phyloP scores from a whole-genome alignment of 1,140 invertebrate genomes.

The Aphaenogaster ashmeadi region DNA sequence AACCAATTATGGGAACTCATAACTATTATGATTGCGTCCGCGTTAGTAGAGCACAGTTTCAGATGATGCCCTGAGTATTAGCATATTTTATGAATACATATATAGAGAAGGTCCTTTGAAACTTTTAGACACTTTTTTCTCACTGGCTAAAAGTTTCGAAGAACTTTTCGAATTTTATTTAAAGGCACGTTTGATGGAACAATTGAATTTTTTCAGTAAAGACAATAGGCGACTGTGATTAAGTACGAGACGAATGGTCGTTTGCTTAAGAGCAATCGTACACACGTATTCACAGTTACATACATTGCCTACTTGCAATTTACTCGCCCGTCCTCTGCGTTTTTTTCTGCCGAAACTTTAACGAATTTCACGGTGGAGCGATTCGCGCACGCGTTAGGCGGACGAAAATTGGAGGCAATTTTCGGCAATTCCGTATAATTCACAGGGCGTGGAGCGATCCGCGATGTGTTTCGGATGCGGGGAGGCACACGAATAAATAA shows the following conservation, averaged over 20 bases:
- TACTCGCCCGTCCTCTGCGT: background rate
- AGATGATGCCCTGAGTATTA: background rate
- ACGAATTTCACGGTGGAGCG: slow-evolving; percentile 8
- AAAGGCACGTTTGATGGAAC: background rate
- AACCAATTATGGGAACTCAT: background rate
- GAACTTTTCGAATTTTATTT: background rate
- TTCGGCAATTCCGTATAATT: slow-evolving; percentile 73
- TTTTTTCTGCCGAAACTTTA: background rate
- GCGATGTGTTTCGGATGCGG: slow-evolving; percentile 47
- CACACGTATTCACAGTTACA: background rate
- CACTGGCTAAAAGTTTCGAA: background rate
- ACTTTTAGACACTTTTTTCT: background rate
- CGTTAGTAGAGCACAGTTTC: background rate
- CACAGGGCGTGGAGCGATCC: slow-evolving; percentile 61
- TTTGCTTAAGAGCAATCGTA: background rate
- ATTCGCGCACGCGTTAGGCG: slow-evolving; percentile 21
- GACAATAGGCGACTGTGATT: background rate
- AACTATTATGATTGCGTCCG: slow-evolving; percentile 30
- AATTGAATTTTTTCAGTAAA: background rate
- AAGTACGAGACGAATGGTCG: background rate
- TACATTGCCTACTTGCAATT: background rate
- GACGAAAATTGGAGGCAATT: slow-evolving; percentile 75
- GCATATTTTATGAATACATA: background rate
- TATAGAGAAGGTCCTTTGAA: background rate
- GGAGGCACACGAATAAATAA: slow-evolving; percentile 68